A percentile compares a stretch with the other conserved stretches of the same genome.
Conservation (phyloP, 2,888 invertebrate species). For the Drosophila testacea region DNA sequence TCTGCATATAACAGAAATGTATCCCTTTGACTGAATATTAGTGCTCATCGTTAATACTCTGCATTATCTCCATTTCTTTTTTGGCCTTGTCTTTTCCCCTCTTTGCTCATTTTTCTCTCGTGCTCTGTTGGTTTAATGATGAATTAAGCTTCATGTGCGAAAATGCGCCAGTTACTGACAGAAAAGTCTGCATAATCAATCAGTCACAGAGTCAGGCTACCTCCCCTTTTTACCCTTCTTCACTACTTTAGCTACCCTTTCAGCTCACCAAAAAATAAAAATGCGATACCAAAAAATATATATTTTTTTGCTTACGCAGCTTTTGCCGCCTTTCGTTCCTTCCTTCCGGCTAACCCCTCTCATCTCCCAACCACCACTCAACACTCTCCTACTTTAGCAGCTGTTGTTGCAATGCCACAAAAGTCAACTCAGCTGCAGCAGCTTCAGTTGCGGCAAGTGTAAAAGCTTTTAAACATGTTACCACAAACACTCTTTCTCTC, state of each 20-base stretch:
- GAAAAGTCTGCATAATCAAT: conserved; percentile 80
- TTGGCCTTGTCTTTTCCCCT: not conserved
- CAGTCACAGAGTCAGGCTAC: conserved; percentile 48
- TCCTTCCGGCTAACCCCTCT: conserved; percentile 45
- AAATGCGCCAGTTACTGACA: conserved; percentile 69
- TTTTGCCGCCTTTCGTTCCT: conserved; percentile 53
- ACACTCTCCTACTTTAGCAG: conserved; percentile 12
- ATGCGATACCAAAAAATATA: conserved; percentile 22
- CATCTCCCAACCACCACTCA: not conserved
- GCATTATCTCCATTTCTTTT: not conserved
- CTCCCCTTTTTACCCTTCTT: too few species aligned
- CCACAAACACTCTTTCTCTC: conserved; percentile 17
- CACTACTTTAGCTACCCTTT: not conserved
- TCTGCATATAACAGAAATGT: conserved; percentile 5
- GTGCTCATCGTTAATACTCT: not conserved
- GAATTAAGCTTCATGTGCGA: conserved; percentile 70
- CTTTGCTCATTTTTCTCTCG: conserved; percentile 18
- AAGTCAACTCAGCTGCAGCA: conserved; percentile 64
- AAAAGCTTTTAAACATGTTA: conserved; percentile 78
- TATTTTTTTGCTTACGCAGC: conserved; percentile 69
- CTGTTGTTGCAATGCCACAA: conserved; percentile 56
- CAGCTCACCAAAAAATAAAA: conserved; percentile 24
- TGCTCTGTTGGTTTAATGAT: conserved; percentile 67
- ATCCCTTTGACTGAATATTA: conserved; percentile 1
- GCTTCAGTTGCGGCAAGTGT: conserved; percentile 69